These are phyloP conservation scores for Scaptomyza pallida DNA, from an alignment of 1,140 invertebrate species.

Conservation along the genomic window DNA sequence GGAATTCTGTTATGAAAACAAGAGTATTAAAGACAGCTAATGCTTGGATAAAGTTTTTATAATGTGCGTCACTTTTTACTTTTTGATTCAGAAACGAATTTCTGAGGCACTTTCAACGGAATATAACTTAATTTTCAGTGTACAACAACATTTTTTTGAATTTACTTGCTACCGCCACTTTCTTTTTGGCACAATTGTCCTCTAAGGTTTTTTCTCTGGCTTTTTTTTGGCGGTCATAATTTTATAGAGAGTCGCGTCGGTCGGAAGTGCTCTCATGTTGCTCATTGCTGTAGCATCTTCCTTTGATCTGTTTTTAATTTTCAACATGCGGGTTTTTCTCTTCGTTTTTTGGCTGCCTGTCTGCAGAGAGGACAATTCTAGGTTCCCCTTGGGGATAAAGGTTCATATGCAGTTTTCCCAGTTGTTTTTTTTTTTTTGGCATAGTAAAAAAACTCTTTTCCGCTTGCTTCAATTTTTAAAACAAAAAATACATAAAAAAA, in stretches of 20 bases:
- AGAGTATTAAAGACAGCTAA: too few species aligned
- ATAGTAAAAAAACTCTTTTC: conserved; percentile 29
- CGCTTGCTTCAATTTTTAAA: conserved; percentile 46
- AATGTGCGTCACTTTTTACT: too few species aligned
- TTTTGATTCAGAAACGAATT: too few species aligned
- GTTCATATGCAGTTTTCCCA: conserved; percentile 37
- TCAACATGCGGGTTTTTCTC: conserved; percentile 36
- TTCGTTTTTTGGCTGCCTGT: conserved; percentile 6
- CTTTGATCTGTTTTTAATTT: conserved; percentile 83
- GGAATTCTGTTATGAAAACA: too few species aligned
- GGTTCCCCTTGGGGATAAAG: not conserved
- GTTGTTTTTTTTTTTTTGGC: conserved; percentile 19
- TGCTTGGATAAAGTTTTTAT: too few species aligned
- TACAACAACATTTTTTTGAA: conserved; percentile 14
- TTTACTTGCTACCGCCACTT: conserved; percentile 32
- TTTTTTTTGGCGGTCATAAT: conserved; percentile 68
- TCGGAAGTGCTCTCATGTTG: conserved; percentile 75
- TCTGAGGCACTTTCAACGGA: too few species aligned
- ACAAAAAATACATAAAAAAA: conserved; percentile 42
- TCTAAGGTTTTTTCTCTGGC: conserved; percentile 16
- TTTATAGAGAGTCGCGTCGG: conserved; percentile 59
- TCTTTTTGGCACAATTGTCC: conserved; percentile 68
- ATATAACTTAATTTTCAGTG: not conserved
- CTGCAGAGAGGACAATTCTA: conserved; percentile 3
- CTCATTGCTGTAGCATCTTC: conserved; percentile 54